Conservation (phyloP, 2,113 vertebrate species). For the Pterocles gutturalis region DNA sequence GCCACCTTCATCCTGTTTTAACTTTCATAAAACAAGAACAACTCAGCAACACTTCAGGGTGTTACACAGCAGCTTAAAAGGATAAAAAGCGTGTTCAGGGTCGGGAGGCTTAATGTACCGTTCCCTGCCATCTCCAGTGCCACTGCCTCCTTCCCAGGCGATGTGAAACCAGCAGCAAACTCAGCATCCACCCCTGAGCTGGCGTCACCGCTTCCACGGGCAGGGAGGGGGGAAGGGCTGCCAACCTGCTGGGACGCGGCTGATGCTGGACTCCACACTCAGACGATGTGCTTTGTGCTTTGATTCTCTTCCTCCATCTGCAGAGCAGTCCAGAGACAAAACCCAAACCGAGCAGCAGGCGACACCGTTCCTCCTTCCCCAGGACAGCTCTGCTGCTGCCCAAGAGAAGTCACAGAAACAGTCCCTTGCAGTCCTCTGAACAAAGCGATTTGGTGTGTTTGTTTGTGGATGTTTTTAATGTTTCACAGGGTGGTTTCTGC, state of each 20-base stretch:
- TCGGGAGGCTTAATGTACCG: neutral
- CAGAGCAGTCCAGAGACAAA: neutral
- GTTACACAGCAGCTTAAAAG: neutral
- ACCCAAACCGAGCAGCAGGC: rapidly evolving
- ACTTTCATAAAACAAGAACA: neutral
- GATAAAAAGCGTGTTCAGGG: neutral
- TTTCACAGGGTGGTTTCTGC: neutral
- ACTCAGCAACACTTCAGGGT: neutral
- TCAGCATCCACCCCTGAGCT: rapidly evolving
- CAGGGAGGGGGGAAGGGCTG: neutral
- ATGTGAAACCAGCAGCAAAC: neutral
- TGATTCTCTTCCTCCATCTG: neutral
- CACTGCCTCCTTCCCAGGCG: neutral
- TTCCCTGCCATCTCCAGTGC: neutral
- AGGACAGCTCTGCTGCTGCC: neutral
- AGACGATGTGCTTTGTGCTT: rapidly evolving
- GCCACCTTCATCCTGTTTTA: neutral
- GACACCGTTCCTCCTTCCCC: neutral
- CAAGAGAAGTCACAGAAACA: neutral
- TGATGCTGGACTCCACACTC: neutral
- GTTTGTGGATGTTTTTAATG: neutral
- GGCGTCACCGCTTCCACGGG: rapidly evolving
- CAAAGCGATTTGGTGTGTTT: neutral
- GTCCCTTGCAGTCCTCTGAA: neutral
- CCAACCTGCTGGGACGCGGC: neutral